Evolutionary conservation across 2,113 vertebrate genomes (phyloP), one percentile per base, ranked within the genome.

Genomic region (Heterochromis multidens): DNA sequence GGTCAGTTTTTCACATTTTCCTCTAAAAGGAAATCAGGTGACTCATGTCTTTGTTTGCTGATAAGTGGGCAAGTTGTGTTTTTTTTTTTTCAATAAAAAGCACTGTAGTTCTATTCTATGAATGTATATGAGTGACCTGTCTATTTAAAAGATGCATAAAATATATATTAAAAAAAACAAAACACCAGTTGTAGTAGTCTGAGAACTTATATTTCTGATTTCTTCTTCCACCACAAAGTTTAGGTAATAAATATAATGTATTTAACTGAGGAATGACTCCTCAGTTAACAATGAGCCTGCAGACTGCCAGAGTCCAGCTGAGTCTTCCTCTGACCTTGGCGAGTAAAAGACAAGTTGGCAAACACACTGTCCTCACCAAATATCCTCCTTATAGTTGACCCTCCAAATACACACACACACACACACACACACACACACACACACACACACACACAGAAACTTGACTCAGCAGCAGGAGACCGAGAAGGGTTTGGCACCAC

Each of bases 291-390:
- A 7, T 49, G 67, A 82, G 83, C 29, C 29, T 40, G 59, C 40
- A 80, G 56, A 35, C 57, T 31, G 70, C 67, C 60, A 29, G 46
- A 83, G 46, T 52, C 87, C 79, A 61, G 74, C 57, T 27, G 59
- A 60, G 59, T 77, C 49, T 49, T 54, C 2, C 58, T 29, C 63
- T 80, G 81, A 82, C 81, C 81, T 89, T 61, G 81, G 59, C 59
- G 61, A 21, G 60, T 80, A 52, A 87, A 87, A 83, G 57, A 65
- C 61, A 19, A 87, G 77, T 87, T 79, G 80, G 57, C 81, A 76
- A 11, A 77, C 40, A 80, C n/a, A 56, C 56, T 35, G 78, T 81
- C 61, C 88, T 77, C 80, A 25, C 16, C 72, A 59, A 70, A 77
- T 23, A 77, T 76, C 49, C 27, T 77, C 43, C 29, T 60, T 52